Evolutionary conservation across 2,797 vertebrate species (phyloP).

Genomic region (Coilia nasus): DNA sequence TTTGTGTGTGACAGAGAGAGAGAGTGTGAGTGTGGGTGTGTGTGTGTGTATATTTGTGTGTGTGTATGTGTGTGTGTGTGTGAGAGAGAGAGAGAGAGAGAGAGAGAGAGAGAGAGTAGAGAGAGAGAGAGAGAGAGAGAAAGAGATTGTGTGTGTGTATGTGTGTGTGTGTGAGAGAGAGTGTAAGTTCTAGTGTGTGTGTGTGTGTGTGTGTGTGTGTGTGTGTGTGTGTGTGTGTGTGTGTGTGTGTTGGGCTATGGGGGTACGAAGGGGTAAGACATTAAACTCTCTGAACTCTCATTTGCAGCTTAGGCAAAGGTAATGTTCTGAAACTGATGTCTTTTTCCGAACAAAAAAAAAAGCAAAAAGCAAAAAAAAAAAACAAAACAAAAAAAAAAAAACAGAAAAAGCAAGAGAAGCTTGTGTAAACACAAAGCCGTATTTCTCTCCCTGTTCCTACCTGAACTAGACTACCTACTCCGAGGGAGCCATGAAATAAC

Average conservation of each 20-base stretch:
- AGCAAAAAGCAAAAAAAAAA: background rate
- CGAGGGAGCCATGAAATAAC: background rate
- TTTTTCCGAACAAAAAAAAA: background rate
- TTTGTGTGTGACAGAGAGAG: too few species aligned
- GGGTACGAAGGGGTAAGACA: slow-evolving; percentile 18
- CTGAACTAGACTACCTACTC: slow-evolving; percentile 9
- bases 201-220: background rate
- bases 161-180: background rate
- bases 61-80: background rate
- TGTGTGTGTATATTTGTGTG: background rate
- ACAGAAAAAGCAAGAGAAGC: background rate
- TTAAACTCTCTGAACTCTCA: slow-evolving; percentile 20
- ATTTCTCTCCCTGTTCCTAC: background rate
- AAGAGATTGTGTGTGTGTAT: too few species aligned
- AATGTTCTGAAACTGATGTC: slow-evolving; percentile 14
- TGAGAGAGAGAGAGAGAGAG: too few species aligned
- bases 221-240: slow-evolving; percentile 31
- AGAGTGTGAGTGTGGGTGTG: background rate
- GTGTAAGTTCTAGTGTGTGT: background rate
- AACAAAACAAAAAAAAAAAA: background rate
- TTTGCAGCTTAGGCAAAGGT: slow-evolving; percentile 9
- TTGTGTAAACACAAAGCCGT: background rate
- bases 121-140: too few species aligned
- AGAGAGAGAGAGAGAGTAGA: too few species aligned
- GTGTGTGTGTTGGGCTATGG: slow-evolving; percentile 17